A percentile compares a stretch with the other conserved stretches of the same genome.
phyloP scores from a whole-genome alignment of 2,888 invertebrate genomes.

The Muscina levida region DNA sequence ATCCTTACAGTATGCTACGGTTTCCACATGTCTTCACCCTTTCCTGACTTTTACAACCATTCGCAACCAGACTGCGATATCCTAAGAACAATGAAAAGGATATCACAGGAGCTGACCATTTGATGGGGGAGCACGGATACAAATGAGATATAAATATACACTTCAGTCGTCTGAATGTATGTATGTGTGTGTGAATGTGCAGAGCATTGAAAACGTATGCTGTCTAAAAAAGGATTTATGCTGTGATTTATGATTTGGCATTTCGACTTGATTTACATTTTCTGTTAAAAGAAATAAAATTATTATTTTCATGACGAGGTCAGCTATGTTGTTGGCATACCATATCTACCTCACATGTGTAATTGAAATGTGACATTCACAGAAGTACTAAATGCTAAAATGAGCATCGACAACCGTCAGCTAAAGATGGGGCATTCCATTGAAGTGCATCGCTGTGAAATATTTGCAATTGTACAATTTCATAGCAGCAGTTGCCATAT shows the following conservation, averaged over 20 bases:
- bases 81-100: too few species aligned
- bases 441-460: too few species aligned
- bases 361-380: conserved; percentile 5
- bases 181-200: too few species aligned
- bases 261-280: conserved; percentile 65
- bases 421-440: too few species aligned
- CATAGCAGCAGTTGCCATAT: too few species aligned
- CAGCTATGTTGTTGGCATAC: background rate
- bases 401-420: too few species aligned
- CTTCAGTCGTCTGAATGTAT: background rate
- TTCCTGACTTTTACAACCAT: conserved; percentile 24
- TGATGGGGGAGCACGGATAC: conserved; percentile 14
- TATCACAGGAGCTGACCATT: too few species aligned
- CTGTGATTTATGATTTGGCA: conserved; percentile 64
- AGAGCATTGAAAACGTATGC: conserved; percentile 53
- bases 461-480: too few species aligned
- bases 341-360: background rate
- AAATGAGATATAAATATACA: conserved; percentile 18
- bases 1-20: conserved; percentile 61
- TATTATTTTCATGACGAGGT: conserved; percentile 40
- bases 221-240: conserved; percentile 63
- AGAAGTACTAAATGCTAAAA: background rate
- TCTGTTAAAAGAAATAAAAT: conserved; percentile 57
- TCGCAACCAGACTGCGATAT: conserved; percentile 26
- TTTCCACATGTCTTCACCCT: conserved; percentile 16